Conservation (phyloP, 2,888 invertebrate species). For the Tyria jacobaeae region DNA sequence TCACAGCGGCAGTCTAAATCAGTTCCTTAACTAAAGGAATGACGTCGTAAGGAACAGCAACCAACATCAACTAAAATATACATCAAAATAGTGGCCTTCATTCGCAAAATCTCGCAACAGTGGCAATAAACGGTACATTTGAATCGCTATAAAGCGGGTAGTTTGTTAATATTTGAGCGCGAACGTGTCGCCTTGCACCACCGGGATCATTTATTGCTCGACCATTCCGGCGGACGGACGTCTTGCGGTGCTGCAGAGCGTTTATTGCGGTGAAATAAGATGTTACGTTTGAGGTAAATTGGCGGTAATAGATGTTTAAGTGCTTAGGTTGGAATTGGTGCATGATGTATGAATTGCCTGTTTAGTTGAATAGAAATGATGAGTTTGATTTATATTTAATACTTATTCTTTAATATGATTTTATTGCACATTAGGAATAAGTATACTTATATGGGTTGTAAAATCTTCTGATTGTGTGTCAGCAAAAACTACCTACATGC, state of each 20-base stretch:
- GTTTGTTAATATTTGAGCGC: slow-evolving; percentile 82
- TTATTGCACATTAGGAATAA: neutral
- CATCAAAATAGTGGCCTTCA: slow-evolving; percentile 35
- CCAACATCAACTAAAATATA: slow-evolving; percentile 16
- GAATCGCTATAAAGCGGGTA: slow-evolving; percentile 72
- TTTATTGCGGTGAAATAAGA: slow-evolving; percentile 58
- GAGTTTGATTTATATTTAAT: neutral
- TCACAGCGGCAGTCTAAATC: no score
- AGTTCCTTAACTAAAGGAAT: neutral
- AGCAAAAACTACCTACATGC: neutral
- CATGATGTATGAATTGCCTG: slow-evolving; percentile 7
- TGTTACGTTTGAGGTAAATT: slow-evolving; percentile 30
- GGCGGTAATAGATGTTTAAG: slow-evolving; percentile 27
- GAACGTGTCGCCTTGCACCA: slow-evolving; percentile 64
- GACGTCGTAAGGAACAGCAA: neutral
- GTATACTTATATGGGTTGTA: neutral
- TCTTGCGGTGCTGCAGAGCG: slow-evolving; percentile 61
- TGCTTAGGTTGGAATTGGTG: slow-evolving; percentile 20
- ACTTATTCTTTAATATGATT: neutral
- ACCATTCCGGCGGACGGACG: slow-evolving; percentile 64
- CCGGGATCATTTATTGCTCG: slow-evolving; percentile 70
- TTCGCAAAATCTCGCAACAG: slow-evolving; percentile 52
- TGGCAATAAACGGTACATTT: slow-evolving; percentile 70
- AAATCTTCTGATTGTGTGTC: neutral
- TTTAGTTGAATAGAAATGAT: neutral